These are phyloP conservation scores for Menura novaehollandiae DNA, from an alignment of 2,113 vertebrate species.

Conservation along the genomic window DNA sequence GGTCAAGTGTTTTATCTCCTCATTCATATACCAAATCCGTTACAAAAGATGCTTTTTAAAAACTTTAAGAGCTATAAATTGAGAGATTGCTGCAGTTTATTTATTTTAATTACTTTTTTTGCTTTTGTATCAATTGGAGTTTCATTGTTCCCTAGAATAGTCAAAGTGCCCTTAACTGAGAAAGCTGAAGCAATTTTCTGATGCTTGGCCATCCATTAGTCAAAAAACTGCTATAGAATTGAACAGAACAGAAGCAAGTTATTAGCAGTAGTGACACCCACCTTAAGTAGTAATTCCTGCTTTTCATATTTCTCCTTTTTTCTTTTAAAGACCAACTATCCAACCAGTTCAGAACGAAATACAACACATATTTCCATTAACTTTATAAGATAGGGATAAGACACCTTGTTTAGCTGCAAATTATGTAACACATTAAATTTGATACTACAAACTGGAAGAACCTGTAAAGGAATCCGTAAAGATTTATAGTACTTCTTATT, in stretches of 20 bases:
- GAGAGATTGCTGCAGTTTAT: not conserved
- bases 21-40: not conserved
- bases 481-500: not conserved
- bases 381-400: not conserved
- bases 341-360: not conserved
- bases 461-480: not conserved
- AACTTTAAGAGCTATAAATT: not conserved
- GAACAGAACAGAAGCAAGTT: not conserved
- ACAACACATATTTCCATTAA: not conserved
- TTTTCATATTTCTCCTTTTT: not conserved
- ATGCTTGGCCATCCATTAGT: not conserved
- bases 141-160: not conserved
- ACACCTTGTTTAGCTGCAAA: not conserved
- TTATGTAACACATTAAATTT: not conserved
- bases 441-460: not conserved
- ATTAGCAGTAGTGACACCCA: not conserved
- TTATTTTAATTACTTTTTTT: not conserved
- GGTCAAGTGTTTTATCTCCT: not conserved
- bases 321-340: not conserved
- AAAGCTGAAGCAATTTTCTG: not conserved
- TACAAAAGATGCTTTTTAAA: not conserved
- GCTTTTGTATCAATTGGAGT: not conserved
- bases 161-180: not conserved
- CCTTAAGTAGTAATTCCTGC: not conserved
- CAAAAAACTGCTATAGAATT: not conserved